Evolutionary conservation across 2,113 vertebrate genomes (phyloP).

Genomic region (western clawed frog (Xenopus tropicalis)): UCB_Xtro_10.0 CM004444.2:83188001-83188500

Average conservation of each 20-base stretch:
- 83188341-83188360: no score
- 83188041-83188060: not conserved
- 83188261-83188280: no score
- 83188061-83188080: not conserved
- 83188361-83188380: no score
- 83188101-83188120: not conserved
- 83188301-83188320: not conserved
- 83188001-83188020: slow-evolving; percentile 29
- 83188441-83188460: not conserved
- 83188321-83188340: no score
- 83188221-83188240: not conserved
- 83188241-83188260: not conserved
- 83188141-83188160: not conserved
- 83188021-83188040: slow-evolving; percentile 7
- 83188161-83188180: no score
- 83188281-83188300: no score
- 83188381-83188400: no score
- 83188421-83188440: not conserved
- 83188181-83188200: not conserved
- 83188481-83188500: not conserved
- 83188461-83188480: not conserved
- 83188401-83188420: not conserved
- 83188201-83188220: not conserved
- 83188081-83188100: not conserved
- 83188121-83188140: not conserved